Percentiles rank a stretch among this genome's conserved stretches.
These are phyloP conservation scores for Acanthoscelides obtectus DNA, from an alignment of 2,888 invertebrate genomes.

Conservation along the genomic window DNA sequence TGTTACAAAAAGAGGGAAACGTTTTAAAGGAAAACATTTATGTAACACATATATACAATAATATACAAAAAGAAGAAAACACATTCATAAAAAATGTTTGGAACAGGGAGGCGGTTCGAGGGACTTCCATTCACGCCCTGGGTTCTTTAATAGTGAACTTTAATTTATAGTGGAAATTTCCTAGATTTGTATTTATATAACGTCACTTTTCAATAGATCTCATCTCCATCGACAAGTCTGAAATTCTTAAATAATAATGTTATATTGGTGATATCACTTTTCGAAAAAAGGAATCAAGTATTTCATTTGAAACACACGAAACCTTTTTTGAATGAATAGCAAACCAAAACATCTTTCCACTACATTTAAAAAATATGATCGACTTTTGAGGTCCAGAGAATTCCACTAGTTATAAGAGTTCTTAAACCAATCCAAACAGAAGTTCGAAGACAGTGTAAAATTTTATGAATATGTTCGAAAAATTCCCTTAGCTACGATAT, in stretches of 20 bases:
- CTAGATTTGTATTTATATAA: background rate
- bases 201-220: too few relatives aligned
- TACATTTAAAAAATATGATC: too few relatives aligned
- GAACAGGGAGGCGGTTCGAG: background rate
- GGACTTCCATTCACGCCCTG: background rate
- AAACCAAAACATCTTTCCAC: too few relatives aligned
- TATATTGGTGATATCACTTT: too few relatives aligned
- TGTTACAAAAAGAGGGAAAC: constrained; percentile 25
- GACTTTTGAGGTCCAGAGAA: too few relatives aligned
- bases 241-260: too few relatives aligned
- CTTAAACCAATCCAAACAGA: background rate
- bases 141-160: background rate
- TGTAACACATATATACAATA: constrained; percentile 38
- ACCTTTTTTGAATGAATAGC: too few relatives aligned
- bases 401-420: constrained; percentile 3
- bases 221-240: too few relatives aligned
- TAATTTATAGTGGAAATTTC: background rate
- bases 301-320: too few relatives aligned
- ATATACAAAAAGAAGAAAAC: constrained; percentile 32
- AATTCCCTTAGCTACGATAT: constrained; percentile 25
- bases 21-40: constrained; percentile 31
- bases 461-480: constrained; percentile 28
- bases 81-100: constrained; percentile 16
- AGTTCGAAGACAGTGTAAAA: background rate
- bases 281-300: too few relatives aligned